A percentile compares a stretch with the other conserved stretches of the same genome.
These are phyloP conservation scores for Hemichromis elongatus DNA, from an alignment of 2,113 vertebrate genomes.

Conservation along the genomic window DNA sequence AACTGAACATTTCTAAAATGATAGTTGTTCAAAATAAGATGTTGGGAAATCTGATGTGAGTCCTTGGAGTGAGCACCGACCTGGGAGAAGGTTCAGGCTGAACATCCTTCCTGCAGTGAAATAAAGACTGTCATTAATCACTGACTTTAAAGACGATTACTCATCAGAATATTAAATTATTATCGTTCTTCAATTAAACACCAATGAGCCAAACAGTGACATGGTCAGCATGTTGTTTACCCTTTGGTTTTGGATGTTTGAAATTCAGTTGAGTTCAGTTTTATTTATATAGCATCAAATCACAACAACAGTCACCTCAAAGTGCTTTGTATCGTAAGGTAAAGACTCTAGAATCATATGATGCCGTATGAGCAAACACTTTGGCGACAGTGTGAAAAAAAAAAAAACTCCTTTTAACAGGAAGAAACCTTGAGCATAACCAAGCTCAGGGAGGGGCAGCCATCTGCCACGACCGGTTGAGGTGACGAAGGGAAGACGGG, in stretches of 20 bases:
- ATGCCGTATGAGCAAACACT: fast-evolving
- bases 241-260: background rate
- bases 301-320: background rate
- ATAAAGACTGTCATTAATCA: background rate
- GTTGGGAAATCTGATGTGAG: background rate
- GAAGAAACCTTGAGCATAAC: background rate
- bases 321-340: background rate
- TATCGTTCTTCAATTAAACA: background rate
- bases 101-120: slow-evolving; percentile 83
- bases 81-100: slow-evolving; percentile 90
- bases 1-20: background rate
- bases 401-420: background rate
- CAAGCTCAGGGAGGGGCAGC: background rate
- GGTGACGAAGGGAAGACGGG: background rate
- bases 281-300: background rate
- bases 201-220: background rate
- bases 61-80: slow-evolving; percentile 70
- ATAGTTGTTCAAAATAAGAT: background rate
- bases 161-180: background rate
- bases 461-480: background rate
- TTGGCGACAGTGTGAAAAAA: background rate
- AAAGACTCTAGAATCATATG: background rate
- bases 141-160: background rate
- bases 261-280: background rate
- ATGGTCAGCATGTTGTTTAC: background rate